Conservation (phyloP, 2,113 vertebrate species). For the Oryzias curvinotus region DNA sequence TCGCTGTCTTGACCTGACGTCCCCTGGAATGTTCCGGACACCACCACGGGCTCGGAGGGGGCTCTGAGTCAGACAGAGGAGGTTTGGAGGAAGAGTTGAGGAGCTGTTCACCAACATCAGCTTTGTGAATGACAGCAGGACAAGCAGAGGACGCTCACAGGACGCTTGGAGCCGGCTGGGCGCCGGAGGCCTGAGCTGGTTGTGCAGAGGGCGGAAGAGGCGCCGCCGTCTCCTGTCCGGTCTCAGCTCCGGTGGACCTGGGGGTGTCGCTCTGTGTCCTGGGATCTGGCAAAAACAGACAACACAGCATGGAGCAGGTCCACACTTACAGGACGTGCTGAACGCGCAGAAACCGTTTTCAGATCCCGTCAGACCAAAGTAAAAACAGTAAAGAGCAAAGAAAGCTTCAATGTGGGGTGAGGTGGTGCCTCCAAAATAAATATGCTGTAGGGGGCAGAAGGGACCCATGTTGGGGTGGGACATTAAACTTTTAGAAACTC, state of each 20-base stretch:
- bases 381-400: too few relatives aligned
- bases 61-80: slow-evolving; percentile 9
- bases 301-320: slow-evolving; percentile 4
- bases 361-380: background rate
- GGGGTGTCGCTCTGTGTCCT: slow-evolving; percentile 17
- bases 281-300: slow-evolving; percentile 39
- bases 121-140: background rate
- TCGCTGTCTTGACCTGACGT: slow-evolving; percentile 15
- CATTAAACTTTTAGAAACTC: too few relatives aligned
- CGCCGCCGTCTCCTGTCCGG: slow-evolving; percentile 8
- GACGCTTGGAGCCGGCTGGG: slow-evolving; percentile 5
- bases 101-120: slow-evolving; percentile 1
- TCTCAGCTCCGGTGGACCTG: slow-evolving; percentile 8
- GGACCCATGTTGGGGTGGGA: too few relatives aligned
- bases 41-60: slow-evolving; percentile 41
- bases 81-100: background rate
- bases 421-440: too few relatives aligned
- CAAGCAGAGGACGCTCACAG: slow-evolving; percentile 35
- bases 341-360: background rate
- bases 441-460: too few relatives aligned
- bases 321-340: background rate
- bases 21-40: slow-evolving; percentile 67
- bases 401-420: too few relatives aligned
- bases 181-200: slow-evolving; percentile 14
- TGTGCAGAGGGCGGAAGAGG: slow-evolving; percentile 25